Evolutionary conservation across 1,140 invertebrate genomes (phyloP).

Genomic region (Musca vetustissima): DNA sequence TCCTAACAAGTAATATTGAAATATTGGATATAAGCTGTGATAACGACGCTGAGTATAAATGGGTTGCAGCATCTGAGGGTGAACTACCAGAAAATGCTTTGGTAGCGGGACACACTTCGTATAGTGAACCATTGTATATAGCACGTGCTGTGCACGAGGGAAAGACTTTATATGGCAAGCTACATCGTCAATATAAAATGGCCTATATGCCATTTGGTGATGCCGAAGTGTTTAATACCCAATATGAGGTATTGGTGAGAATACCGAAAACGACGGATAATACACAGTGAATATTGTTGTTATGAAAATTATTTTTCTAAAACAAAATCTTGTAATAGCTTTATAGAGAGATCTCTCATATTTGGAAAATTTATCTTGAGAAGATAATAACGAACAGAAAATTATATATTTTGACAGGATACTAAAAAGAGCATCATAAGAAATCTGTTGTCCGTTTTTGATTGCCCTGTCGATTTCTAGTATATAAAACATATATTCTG

Average conservation of each 20-base stretch:
- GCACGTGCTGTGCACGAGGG: constrained; percentile 63
- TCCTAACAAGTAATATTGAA: constrained; percentile 53
- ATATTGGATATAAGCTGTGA: constrained; percentile 56
- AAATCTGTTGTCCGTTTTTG: too few species aligned
- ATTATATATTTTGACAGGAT: too few species aligned
- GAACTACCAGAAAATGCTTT: constrained; percentile 61
- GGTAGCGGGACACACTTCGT: constrained; percentile 60
- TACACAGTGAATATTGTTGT: too few species aligned
- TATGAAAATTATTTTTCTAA: too few species aligned
- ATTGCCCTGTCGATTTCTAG: too few species aligned
- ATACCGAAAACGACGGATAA: neutral
- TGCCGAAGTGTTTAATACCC: constrained; percentile 57
- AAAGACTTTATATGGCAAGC: constrained; percentile 69
- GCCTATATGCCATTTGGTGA: constrained; percentile 70
- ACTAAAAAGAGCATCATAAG: too few species aligned
- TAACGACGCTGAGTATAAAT: constrained; percentile 47
- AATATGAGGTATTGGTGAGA: constrained; percentile 43
- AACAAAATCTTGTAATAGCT: too few species aligned
- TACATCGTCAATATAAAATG: constrained; percentile 67
- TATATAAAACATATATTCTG: too few species aligned
- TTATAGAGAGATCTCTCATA: too few species aligned
- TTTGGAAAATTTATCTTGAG: too few species aligned
- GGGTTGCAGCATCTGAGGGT: constrained; percentile 58
- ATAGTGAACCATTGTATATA: constrained; percentile 65
- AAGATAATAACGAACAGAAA: too few species aligned